phyloP scores from a whole-genome alignment of 2,888 invertebrate genomes.

The Teleogryllus oceanicus region DNA sequence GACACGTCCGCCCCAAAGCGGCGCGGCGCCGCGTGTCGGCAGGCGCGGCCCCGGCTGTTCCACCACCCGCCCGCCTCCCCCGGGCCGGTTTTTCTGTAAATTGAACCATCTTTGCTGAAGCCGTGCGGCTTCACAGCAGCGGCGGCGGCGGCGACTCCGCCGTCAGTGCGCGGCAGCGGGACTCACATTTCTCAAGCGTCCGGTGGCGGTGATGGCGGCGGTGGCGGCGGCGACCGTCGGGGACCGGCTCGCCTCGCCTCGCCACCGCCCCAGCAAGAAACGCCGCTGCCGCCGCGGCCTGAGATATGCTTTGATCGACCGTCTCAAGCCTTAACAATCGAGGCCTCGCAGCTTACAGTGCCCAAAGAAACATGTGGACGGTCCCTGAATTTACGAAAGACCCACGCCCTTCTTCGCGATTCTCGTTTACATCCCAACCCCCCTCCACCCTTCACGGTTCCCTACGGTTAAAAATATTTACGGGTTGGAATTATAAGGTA shows the following conservation, averaged over 20 bases:
- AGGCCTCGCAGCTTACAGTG: neutral
- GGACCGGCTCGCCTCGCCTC: neutral
- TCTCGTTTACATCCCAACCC: neutral
- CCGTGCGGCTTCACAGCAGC: neutral
- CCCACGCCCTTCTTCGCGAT: neutral
- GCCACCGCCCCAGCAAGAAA: neutral
- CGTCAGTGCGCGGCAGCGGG: neutral
- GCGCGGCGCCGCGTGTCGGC: neutral
- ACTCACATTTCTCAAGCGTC: neutral
- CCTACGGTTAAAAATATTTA: neutral
- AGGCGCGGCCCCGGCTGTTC: neutral
- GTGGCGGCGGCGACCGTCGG: neutral
- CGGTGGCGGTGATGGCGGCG: neutral
- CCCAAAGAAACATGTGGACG: neutral
- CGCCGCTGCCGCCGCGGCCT: neutral
- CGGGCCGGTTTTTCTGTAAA: conserved; percentile 9
- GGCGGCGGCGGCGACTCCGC: neutral
- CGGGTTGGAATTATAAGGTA: neutral
- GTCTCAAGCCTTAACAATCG: neutral
- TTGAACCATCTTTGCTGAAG: neutral
- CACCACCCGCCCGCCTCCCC: neutral
- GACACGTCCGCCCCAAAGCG: neutral
- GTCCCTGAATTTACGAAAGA: conserved; percentile 4
- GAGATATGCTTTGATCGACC: conserved; percentile 1
- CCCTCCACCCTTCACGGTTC: neutral